Percentiles rank a stretch among this genome's conserved stretches.
Evolutionary conservation across 2,888 invertebrate genomes (phyloP).

Genomic region (Papilio demoleus): DNA sequence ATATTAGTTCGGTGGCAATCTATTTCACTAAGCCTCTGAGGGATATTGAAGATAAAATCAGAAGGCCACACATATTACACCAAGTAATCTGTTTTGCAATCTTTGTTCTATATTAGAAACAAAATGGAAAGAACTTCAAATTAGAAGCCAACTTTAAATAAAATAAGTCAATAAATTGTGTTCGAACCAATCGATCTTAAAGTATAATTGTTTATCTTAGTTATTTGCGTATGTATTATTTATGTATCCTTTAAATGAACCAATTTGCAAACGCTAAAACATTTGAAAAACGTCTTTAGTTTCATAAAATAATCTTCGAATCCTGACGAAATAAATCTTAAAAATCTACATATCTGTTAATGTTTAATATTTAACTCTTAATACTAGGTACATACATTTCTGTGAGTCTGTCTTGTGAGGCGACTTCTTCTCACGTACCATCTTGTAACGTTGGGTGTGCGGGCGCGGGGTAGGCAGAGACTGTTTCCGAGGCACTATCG

Average conservation of each 20-base stretch:
- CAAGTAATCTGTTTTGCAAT: not conserved
- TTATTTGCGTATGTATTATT: too few relatives aligned
- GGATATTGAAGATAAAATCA: slow-evolving; percentile 16
- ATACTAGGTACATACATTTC: slow-evolving; percentile 68
- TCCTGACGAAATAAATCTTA: not conserved
- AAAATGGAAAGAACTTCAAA: not conserved
- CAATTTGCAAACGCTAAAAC: too few relatives aligned
- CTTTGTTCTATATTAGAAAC: not conserved
- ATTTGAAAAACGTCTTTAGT: too few relatives aligned
- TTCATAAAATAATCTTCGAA: too few relatives aligned
- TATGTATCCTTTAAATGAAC: too few relatives aligned
- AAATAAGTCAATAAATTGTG: too few relatives aligned
- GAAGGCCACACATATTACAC: not conserved
- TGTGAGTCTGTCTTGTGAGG: slow-evolving; percentile 79
- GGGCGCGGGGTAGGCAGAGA: not conserved
- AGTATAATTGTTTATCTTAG: too few relatives aligned
- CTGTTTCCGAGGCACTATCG: slow-evolving; percentile 69
- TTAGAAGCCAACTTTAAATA: too few relatives aligned
- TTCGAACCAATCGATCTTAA: too few relatives aligned
- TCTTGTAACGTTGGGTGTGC: slow-evolving; percentile 62
- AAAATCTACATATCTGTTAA: not conserved
- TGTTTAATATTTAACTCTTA: not conserved
- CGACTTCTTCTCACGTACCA: slow-evolving; percentile 80
- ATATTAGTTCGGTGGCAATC: slow-evolving; percentile 23
- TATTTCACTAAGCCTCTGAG: slow-evolving; percentile 25